A percentile compares a stretch with the other conserved stretches of the same genome.
These are phyloP conservation scores for Gadus chalcogrammus DNA, from an alignment of 2,113 vertebrate genomes.

Conservation along the genomic window DNA sequence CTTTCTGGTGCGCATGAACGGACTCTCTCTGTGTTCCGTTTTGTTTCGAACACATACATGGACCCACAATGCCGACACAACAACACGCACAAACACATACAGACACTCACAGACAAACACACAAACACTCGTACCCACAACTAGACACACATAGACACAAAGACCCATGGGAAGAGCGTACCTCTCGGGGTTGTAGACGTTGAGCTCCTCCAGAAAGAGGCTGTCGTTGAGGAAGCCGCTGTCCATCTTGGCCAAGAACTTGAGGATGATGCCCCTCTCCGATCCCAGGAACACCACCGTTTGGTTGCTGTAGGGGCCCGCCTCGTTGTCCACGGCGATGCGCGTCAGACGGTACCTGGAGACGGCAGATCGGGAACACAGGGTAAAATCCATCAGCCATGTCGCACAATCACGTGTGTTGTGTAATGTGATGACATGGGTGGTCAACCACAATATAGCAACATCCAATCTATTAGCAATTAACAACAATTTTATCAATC, in stretches of 20 bases:
- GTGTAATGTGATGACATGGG: background rate
- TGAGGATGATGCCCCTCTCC: conserved; percentile 94
- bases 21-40: background rate
- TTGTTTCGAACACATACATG: conserved; percentile 5
- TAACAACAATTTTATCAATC: too few species aligned
- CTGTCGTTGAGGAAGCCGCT: conserved; percentile 92
- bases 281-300: conserved; percentile 97
- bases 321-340: conserved; percentile 88
- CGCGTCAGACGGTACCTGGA: conserved; percentile 93
- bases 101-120: background rate
- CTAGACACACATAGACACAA: background rate
- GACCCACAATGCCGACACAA: background rate
- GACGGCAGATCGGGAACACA: conserved; percentile 9
- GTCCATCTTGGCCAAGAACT: conserved; percentile 91
- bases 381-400: conserved; percentile 10
- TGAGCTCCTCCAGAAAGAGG: conserved; percentile 97
- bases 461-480: too few species aligned
- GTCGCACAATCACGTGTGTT: background rate
- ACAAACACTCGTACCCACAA: background rate
- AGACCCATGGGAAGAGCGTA: conserved; percentile 61
- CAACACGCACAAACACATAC: background rate
- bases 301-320: conserved; percentile 88
- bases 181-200: conserved; percentile 95
- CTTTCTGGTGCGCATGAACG: too few species aligned
- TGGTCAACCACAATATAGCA: too few species aligned